These are phyloP conservation scores for Halocaridina rubra DNA, from an alignment of 2,888 invertebrate species.

Conservation along the genomic window DNA sequence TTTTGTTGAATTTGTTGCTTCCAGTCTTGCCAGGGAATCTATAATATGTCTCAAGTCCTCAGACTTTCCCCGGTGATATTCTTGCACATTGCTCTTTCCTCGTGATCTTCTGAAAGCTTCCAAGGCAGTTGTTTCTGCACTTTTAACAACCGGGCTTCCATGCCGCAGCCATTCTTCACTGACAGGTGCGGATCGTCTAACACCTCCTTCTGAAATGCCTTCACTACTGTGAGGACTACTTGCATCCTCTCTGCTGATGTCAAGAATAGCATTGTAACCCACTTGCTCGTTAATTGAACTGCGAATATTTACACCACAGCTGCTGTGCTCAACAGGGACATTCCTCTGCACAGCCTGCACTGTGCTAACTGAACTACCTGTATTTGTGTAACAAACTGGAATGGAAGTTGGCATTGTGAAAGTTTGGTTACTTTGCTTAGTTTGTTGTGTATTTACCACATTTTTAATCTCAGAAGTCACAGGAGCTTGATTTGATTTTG, in stretches of 20 bases:
- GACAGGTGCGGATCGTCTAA: not conserved
- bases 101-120: slow-evolving; percentile 31
- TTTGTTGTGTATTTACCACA: not conserved
- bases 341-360: not conserved
- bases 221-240: slow-evolving; percentile 13
- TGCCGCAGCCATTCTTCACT: not conserved
- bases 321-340: not conserved
- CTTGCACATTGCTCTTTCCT: not conserved
- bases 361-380: not conserved
- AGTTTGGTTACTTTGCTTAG: not conserved
- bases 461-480: not conserved
- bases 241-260: slow-evolving; percentile 13
- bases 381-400: not conserved
- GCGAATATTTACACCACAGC: not conserved
- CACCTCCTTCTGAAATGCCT: not conserved
- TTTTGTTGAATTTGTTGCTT: slow-evolving; percentile 9
- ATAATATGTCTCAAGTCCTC: slow-evolving; percentile 44
- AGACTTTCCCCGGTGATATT: slow-evolving; percentile 42
- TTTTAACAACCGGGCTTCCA: not conserved
- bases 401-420: not conserved
- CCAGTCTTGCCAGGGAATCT: slow-evolving; percentile 28
- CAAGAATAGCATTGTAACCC: slow-evolving; percentile 13
- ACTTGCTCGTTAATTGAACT: not conserved
- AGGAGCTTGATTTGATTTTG: not conserved
- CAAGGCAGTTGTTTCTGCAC: slow-evolving; percentile 18